Conservation (phyloP, 2,113 vertebrate species). For the Polypterus bichir region DNA sequence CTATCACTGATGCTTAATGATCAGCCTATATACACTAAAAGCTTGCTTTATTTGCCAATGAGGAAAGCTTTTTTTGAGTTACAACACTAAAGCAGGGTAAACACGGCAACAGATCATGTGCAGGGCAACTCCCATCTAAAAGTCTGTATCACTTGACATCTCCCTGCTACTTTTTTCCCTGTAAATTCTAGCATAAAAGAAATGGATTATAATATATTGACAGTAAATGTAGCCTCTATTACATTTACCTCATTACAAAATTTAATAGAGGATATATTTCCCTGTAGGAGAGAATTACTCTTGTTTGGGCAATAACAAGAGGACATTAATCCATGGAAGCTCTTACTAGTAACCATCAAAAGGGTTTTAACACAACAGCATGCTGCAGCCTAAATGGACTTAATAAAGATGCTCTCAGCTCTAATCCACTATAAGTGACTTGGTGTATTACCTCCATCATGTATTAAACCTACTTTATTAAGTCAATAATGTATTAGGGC, state of each 20-base stretch:
- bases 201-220: conserved; percentile 1
- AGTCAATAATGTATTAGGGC: conserved; percentile 5
- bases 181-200: background rate
- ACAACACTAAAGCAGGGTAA: background rate
- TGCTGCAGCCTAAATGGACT: conserved; percentile 2
- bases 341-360: conserved; percentile 2
- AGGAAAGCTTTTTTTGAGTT: background rate
- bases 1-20: no score
- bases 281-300: conserved; percentile 1
- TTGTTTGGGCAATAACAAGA: conserved; percentile 4
- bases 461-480: conserved; percentile 7
- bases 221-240: background rate
- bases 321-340: conserved; percentile 5
- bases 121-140: background rate
- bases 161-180: background rate
- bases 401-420: conserved; percentile 3
- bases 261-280: conserved; percentile 2
- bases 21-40: no score
- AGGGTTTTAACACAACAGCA: conserved; percentile 1
- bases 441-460: background rate
- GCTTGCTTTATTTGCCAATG: background rate
- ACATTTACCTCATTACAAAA: conserved; percentile 4
- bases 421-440: conserved; percentile 3
- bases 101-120: background rate
- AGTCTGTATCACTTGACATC: background rate